phyloP scores from a whole-genome alignment of 2,797 vertebrate genomes.

The Lepilemur ruficaudatus region DNA sequence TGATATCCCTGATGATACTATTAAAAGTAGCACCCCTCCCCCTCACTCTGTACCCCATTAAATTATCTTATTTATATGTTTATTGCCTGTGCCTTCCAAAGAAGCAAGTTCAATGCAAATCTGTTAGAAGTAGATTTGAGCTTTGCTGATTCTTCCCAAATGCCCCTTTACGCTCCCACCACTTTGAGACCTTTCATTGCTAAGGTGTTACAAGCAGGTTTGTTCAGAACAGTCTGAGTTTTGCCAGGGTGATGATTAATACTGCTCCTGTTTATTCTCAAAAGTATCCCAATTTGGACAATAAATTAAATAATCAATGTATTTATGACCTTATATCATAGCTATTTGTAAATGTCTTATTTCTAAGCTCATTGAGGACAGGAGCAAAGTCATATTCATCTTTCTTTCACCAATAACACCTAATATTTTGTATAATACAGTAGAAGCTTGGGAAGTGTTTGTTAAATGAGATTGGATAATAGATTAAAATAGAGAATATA shows the following conservation, averaged over 20 bases:
- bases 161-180: neutral
- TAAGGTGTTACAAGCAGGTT: neutral
- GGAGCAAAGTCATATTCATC: neutral
- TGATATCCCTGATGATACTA: neutral
- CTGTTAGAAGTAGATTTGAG: neutral
- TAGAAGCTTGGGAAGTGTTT: constrained; percentile 5
- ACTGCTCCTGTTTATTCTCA: neutral
- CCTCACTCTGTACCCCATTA: neutral
- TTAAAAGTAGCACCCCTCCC: neutral
- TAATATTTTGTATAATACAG: neutral
- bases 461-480: neutral
- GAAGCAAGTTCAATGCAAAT: neutral
- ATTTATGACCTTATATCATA: neutral
- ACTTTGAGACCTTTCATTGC: neutral
- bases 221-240: neutral
- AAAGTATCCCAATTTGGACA: neutral
- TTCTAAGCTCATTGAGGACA: neutral
- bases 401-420: constrained; percentile 3
- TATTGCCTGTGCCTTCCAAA: neutral
- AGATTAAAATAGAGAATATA: neutral
- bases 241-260: neutral
- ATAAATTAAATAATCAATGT: neutral
- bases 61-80: neutral
- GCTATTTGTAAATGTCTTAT: neutral
- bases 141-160: neutral